A percentile compares a stretch with the other conserved stretches of the same genome.
Conservation (phyloP, 2,888 invertebrate genomes). For the Epinotia demarniana region DNA sequence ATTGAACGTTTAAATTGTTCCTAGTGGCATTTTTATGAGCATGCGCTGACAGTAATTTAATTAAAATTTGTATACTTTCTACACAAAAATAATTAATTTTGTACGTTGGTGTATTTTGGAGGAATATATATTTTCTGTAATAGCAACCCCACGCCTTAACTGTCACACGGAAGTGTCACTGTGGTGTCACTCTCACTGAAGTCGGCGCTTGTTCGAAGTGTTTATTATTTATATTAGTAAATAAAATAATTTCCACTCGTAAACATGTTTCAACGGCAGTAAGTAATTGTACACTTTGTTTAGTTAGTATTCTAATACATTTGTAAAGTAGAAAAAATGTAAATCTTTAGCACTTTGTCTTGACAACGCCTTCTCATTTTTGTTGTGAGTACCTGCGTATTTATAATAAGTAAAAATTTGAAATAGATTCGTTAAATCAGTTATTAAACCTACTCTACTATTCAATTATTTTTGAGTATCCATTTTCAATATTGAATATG, state of each 20-base stretch:
- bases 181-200: not conserved
- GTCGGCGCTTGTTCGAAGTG: not conserved
- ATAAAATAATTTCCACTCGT: not conserved
- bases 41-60: no score
- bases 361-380: not conserved
- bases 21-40: no score
- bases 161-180: not conserved
- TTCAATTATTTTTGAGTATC: not conserved
- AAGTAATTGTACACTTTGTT: not conserved
- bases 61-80: no score
- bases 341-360: not conserved
- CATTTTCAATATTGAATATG: no score
- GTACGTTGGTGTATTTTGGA: not conserved
- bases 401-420: not conserved
- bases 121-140: not conserved
- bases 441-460: not conserved
- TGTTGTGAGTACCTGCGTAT: constrained; percentile 1
- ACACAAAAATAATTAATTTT: not conserved
- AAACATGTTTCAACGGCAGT: constrained; percentile 3
- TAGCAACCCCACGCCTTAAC: not conserved
- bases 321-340: no score
- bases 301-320: not conserved
- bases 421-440: not conserved
- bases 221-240: not conserved
- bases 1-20: no score